Evolutionary conservation across 2,113 vertebrate genomes (phyloP), one percentile per base, ranked within the genome.

Genomic region (Oreotrochilus melanogaster): DNA sequence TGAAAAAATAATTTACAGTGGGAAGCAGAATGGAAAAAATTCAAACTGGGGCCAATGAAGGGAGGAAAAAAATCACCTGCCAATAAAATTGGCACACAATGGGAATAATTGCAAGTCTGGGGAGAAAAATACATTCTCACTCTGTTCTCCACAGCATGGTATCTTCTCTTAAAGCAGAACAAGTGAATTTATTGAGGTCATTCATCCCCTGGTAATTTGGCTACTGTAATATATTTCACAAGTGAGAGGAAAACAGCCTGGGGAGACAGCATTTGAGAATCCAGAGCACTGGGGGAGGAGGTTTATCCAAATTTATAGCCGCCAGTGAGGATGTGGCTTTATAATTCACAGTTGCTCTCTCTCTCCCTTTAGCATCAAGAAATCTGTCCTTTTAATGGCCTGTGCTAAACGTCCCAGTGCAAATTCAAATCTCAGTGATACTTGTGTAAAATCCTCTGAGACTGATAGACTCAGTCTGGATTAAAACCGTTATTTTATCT

Each of bases 161-260:
- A 62, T 93, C 81, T 89, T 92, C 69, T 93, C 76, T 81, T 42
- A 48, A 65, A 92, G 65, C 42, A 96, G 81, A 92, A 88, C 35
- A 50, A 89, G 72, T 67, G 84, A 93, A 97, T 97, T 97, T 94
- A 97, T 93, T 84, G 89, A 93, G 92, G 89, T 81, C 58, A 71
- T 94, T 96, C 91, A 91, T 96, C 84, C 92, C 90, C 47, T 93
- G 87, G 88, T 92, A 87, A 93, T 95, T 95, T 94, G 88, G 81
- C 92, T 94, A 94, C 90, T 83, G 87, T 95, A 91, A 95, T 95
- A 71, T 92, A 96, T 95, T 96, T 96, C 91, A 95, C 84, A 89
- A 93, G 61, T 91, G 75, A 91, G 91, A 95, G 75, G 67, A 50
- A 89, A 82, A 90, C 13, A 66, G 87, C 64, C 92, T 42, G 65